These are phyloP conservation scores for Shinisaurus crocodilurus DNA, from an alignment of 2,113 vertebrate genomes.

Conservation along the genomic window DNA sequence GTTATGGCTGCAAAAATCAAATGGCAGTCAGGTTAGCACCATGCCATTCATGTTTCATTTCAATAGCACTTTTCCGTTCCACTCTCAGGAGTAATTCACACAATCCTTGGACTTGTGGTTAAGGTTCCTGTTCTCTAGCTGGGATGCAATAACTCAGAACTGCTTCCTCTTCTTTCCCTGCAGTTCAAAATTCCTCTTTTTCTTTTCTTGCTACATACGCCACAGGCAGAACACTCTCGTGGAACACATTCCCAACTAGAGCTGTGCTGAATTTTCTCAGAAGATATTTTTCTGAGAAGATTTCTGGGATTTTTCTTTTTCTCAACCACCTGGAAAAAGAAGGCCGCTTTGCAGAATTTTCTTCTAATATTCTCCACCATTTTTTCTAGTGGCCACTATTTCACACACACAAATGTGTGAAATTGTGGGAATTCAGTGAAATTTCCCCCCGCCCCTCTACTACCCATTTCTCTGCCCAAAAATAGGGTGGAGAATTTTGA, in stretches of 20 bases:
- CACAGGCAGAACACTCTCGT: neutral
- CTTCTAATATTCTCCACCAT: no score
- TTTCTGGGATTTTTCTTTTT: no score
- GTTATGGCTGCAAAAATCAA: conserved; percentile 32
- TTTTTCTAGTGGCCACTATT: no score
- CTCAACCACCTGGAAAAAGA: neutral
- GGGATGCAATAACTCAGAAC: neutral
- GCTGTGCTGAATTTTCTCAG: no score
- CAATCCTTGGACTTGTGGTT: neutral
- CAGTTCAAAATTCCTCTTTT: neutral
- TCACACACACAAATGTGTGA: no score
- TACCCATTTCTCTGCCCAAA: no score
- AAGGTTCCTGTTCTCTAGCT: neutral
- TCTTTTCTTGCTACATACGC: neutral
- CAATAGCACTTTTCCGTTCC: conserved; percentile 19
- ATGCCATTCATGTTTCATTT: conserved; percentile 12
- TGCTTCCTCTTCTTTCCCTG: neutral
- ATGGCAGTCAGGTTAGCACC: neutral
- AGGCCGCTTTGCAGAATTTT: neutral
- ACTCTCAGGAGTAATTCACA: conserved; percentile 10
- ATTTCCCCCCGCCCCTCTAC: no score
- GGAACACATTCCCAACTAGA: no score
- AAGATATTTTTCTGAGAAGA: no score
- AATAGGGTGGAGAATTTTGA: no score
- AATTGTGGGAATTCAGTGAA: no score